Evolutionary conservation across 2,113 vertebrate genomes (phyloP), one percentile per base, ranked within the genome.

Genomic region (Notiomystis cincta): DNA sequence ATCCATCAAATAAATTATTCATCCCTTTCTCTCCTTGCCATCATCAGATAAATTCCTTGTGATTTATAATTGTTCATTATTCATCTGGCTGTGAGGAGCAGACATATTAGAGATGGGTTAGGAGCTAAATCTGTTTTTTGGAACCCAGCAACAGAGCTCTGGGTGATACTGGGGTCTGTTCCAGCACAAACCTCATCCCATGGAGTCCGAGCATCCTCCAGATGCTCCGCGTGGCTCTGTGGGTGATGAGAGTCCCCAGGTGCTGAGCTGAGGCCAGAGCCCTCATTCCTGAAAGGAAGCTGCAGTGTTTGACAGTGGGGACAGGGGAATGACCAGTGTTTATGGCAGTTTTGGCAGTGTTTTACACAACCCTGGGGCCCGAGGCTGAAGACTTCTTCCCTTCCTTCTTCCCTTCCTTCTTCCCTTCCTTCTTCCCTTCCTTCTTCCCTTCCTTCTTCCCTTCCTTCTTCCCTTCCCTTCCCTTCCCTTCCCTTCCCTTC

Each of bases 1-100:
- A 97, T 70, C 90, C 58, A 82, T 94, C 88, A 91, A 91, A 96
- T 95, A 90, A 95, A 97, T 96, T 96, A 96, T 96, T 97, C 89
- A 96, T 97, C 90, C 70, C 45, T 96, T 95, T 94, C 91, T 89
- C 82, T 95, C 66, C 84, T 86, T 94, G 87, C 87, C 79, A 77
- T 87, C 50, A 76, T 95, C 90, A 96, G 96, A 96, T 96, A 95
- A 96, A 91, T 96, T 95, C 82, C 70, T 90, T 69, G 91, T 96
- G 93, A 95, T 96, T 96, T 96, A 93, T 95, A 85, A 91, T 93
- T 96, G 81, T 93, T 93, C 93, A 90, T 96, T 96, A 91, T 95
- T 96, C 94, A 93, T 95, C 84, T 82, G 78, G 53, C 93, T 89
- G 70, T 0, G 8, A 92, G 92, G 70, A 96, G 44, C 70, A 93